phyloP scores from a whole-genome alignment of 1,140 invertebrate species.

The Adelges cooleyi region DNA sequence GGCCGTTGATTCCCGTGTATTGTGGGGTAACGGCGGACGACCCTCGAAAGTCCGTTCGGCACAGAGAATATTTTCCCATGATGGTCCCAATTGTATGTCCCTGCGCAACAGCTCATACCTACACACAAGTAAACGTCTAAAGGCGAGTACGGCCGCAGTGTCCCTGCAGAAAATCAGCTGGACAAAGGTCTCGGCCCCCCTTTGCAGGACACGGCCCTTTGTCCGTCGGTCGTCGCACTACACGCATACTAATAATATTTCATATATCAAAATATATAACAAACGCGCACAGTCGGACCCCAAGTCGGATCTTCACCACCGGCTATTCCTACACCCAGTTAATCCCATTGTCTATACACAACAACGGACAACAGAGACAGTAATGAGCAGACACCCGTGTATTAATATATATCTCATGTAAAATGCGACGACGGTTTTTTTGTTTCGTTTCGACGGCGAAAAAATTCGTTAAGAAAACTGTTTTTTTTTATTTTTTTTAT shows the following conservation, averaged over 20 bases:
- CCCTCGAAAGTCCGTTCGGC: slow-evolving; percentile 17
- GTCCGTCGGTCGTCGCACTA: not conserved
- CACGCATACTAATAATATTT: not conserved
- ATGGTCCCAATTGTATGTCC: slow-evolving; percentile 24
- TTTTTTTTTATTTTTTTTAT: too few species aligned
- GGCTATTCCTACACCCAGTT: slow-evolving; percentile 12
- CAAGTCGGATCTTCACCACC: slow-evolving; percentile 16
- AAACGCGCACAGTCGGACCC: not conserved
- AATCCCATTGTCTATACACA: slow-evolving; percentile 16
- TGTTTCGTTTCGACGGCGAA: slow-evolving; percentile 20
- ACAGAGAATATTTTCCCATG: slow-evolving; percentile 20
- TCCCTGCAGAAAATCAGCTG: slow-evolving; percentile 26
- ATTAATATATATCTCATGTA: too few species aligned
- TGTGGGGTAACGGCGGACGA: not conserved
- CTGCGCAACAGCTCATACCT: not conserved
- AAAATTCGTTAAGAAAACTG: slow-evolving; percentile 9
- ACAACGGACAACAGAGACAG: slow-evolving; percentile 21
- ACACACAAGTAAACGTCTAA: not conserved
- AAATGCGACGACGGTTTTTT: not conserved
- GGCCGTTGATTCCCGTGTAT: too few species aligned
- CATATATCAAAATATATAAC: not conserved
- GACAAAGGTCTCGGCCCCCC: slow-evolving; percentile 17
- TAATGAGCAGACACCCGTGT: not conserved
- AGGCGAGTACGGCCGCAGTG: not conserved
- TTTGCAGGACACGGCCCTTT: not conserved